Conservation (phyloP, 2,888 invertebrate genomes). For the Teinopalpus imperialis region DNA sequence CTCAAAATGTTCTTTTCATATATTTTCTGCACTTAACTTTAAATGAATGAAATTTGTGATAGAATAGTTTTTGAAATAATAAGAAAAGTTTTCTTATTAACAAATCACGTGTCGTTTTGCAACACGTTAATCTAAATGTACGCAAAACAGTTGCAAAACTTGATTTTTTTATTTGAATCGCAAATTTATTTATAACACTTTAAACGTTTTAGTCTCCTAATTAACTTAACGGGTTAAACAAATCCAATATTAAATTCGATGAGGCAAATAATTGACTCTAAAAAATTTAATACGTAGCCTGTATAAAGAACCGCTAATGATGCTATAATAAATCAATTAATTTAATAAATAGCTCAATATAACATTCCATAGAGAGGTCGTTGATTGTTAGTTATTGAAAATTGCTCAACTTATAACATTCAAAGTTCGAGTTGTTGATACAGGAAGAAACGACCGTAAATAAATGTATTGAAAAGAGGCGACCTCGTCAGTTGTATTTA, state of each 20-base stretch:
- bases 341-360: slow-evolving; percentile 44
- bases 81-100: too few relatives aligned
- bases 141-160: slow-evolving; percentile 26
- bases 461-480: slow-evolving; percentile 42
- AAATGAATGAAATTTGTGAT: too few relatives aligned
- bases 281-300: slow-evolving; percentile 9
- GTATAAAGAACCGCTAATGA: slow-evolving; percentile 30
- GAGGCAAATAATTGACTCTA: slow-evolving; percentile 16
- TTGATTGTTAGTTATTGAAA: slow-evolving; percentile 49
- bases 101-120: neutral
- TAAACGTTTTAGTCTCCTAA: slow-evolving; percentile 13
- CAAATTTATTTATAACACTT: slow-evolving; percentile 14
- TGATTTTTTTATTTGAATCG: slow-evolving; percentile 17
- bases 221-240: slow-evolving; percentile 23
- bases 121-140: slow-evolving; percentile 2
- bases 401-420: slow-evolving; percentile 47
- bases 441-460: slow-evolving; percentile 39
- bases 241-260: slow-evolving; percentile 14
- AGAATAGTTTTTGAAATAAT: too few relatives aligned
- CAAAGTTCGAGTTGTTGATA: slow-evolving; percentile 37
- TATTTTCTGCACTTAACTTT: too few relatives aligned
- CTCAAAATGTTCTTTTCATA: neutral
- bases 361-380: slow-evolving; percentile 54
- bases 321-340: slow-evolving; percentile 50
- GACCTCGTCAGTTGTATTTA: slow-evolving; percentile 43